These are phyloP conservation scores for Xiphias gladius DNA, from an alignment of 2,113 vertebrate genomes.

Conservation along the genomic window DNA sequence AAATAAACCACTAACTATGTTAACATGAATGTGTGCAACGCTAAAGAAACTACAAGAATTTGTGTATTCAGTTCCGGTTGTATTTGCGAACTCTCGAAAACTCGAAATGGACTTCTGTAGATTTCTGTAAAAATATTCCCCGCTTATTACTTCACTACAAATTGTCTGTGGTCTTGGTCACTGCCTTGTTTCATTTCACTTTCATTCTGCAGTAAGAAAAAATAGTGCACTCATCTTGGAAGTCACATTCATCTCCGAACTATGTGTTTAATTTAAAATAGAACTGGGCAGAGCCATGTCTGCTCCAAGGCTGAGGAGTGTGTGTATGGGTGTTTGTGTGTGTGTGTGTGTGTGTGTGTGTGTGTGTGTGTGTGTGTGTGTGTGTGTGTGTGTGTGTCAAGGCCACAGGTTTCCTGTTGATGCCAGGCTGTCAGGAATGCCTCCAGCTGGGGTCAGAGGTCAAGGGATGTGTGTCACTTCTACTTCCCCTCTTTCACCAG, in stretches of 20 bases:
- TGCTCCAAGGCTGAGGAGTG: neutral
- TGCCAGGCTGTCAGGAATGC: slow-evolving; percentile 71
- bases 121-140: neutral
- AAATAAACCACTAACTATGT: neutral
- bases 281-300: slow-evolving; percentile 2
- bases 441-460: slow-evolving; percentile 70
- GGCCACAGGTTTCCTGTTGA: slow-evolving; percentile 80
- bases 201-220: slow-evolving; percentile 3
- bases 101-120: too few species aligned
- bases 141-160: neutral
- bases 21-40: neutral
- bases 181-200: slow-evolving; percentile 7
- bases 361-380: slow-evolving; percentile 19
- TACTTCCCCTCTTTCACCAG: slow-evolving; percentile 63
- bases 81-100: too few species aligned
- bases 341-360: slow-evolving; percentile 26
- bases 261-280: slow-evolving; percentile 46
- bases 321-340: slow-evolving; percentile 19
- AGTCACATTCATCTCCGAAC: slow-evolving; percentile 17
- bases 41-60: neutral
- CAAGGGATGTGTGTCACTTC: slow-evolving; percentile 81
- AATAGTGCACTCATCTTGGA: slow-evolving; percentile 12
- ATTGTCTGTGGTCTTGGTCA: neutral
- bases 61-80: neutral
- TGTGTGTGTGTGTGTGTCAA: slow-evolving; percentile 42